A percentile compares a stretch with the other conserved stretches of the same genome.
Evolutionary conservation across 2,888 invertebrate genomes (phyloP).

Genomic region (Meteorus cinctellus): DNA sequence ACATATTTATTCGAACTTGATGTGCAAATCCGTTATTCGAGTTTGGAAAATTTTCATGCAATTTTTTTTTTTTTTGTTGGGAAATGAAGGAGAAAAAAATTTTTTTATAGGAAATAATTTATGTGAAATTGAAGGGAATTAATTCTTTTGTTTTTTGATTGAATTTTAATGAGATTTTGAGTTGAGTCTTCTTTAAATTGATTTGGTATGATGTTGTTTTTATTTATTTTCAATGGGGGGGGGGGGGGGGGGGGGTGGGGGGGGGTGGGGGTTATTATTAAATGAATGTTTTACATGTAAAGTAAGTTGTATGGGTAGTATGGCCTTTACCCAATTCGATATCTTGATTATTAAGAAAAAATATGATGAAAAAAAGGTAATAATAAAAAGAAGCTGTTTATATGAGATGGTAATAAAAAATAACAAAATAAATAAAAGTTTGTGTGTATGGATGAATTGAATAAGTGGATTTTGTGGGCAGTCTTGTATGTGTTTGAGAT

Average conservation of each 20-base stretch:
- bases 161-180: neutral
- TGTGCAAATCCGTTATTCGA: conserved; percentile 16
- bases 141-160: neutral
- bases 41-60: conserved; percentile 2
- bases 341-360: neutral
- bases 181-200: neutral
- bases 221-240: neutral
- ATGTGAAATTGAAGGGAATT: too few species aligned
- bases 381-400: neutral
- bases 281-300: neutral
- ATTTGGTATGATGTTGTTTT: neutral
- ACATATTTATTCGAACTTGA: neutral
- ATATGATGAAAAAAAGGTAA: neutral
- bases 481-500: neutral
- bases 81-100: neutral
- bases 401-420: conserved; percentile 5
- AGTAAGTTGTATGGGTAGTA: neutral
- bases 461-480: neutral
- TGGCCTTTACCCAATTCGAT: conserved; percentile 11
- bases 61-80: neutral
- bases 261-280: too few species aligned
- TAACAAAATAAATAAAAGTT: too few species aligned
- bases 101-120: too few species aligned
- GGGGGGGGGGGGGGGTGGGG: too few species aligned
- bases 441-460: neutral